phyloP scores from a whole-genome alignment of 2,797 vertebrate species.

The Epinephelus coioides region DNA sequence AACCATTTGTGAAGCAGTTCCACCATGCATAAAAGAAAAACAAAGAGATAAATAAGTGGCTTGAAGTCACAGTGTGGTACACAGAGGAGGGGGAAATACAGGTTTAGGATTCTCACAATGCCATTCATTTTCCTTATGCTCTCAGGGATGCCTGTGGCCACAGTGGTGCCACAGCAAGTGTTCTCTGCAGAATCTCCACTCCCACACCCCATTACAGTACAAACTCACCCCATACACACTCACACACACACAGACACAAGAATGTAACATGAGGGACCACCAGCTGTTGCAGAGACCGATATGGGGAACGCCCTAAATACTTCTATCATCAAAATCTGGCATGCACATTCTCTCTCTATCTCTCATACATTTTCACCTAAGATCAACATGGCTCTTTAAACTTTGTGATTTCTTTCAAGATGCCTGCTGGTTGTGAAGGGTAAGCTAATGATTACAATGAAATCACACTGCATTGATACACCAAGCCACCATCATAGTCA shows the following conservation, averaged over 20 bases:
- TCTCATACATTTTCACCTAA: constrained; percentile 17
- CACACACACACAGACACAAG: constrained; percentile 51
- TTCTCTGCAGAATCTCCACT: constrained; percentile 43
- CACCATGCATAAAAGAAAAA: constrained; percentile 16
- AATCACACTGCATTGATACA: constrained; percentile 14
- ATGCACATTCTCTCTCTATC: constrained; percentile 12
- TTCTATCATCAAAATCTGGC: constrained; percentile 59
- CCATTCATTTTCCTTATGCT: constrained; percentile 51
- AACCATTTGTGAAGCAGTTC: constrained; percentile 32
- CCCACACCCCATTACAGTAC: constrained; percentile 59
- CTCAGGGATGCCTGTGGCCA: constrained; percentile 61
- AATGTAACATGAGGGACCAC: constrained; percentile 77
- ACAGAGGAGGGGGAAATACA: constrained; percentile 18
- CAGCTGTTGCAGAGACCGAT: constrained; percentile 74
- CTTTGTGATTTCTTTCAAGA: background rate
- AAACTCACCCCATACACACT: constrained; percentile 34
- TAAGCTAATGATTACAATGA: constrained; percentile 26
- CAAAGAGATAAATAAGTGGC: constrained; percentile 14
- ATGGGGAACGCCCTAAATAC: constrained; percentile 72
- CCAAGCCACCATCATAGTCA: constrained; percentile 11
- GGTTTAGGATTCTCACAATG: constrained; percentile 36
- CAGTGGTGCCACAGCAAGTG: constrained; percentile 69
- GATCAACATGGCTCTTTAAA: constrained; percentile 5
- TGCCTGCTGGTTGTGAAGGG: background rate
- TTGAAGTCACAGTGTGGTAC: background rate